Base-by-base conservation (phyloP, 2,113 vertebrate species). In the Cyprinus carpio region DNA sequence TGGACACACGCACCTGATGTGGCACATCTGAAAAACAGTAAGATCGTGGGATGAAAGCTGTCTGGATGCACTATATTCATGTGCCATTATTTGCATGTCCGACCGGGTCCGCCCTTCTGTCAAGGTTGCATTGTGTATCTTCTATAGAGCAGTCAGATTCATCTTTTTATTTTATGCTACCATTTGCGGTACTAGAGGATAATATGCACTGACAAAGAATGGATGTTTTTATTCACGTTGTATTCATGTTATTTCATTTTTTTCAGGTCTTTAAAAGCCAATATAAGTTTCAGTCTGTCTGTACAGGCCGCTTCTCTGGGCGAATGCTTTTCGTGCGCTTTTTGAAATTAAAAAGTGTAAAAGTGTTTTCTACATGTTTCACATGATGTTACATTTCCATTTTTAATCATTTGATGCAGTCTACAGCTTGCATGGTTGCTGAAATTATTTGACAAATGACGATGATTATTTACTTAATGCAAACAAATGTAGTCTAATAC, bases 1-100 rank as follows among this genome's bases (percentile, higher is more conserved):
- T 93, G 93, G 94, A 94, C 90, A 92, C 58, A 58, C 75, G 56
- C 29, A 77, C 9, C 62, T 86, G 75, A 75, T 46, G 10, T 62
- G 51, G 65, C 69, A 64, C 75, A 58, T 71, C 84, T 60, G 69
- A 67, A 74, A 74, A 58, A 82, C 51, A 82, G 51, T 77, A 67
- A 84, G 78, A 60, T 67, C 7, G 23, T 4, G 43, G 75, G 27
- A 81, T 60, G 43, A 65, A 43, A 81, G 40, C 40, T 37, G 58
- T 80, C 54, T n/a, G 43, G 31, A 87, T 20, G 23, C 54, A 82
- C 4, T 43, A 56, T 54, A 40, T 40, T 81, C 37, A 58, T 75
- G 51, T 51, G 25, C 37, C 23, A 25, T 71, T 81, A 60, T 85
- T 88, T 58, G 82, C 65, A 60, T 84, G 75, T 60, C 6, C 37